Base-by-base conservation (phyloP, 1,140 invertebrate genomes). In the Drosophila tani region DNA sequence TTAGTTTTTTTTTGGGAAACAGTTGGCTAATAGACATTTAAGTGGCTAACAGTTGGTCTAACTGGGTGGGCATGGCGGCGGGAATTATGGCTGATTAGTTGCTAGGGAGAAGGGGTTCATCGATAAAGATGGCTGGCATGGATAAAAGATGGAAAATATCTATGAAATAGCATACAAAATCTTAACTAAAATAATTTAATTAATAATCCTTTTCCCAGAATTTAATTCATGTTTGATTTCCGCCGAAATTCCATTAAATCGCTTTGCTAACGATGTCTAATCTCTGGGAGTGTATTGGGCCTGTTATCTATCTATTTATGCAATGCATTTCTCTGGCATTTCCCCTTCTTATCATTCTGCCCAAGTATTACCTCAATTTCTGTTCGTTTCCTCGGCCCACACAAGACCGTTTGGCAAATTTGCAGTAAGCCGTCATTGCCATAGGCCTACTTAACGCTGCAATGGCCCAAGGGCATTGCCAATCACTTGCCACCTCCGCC, bases 401-500 rank as follows among this genome's bases (percentile, higher is more conserved):
- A 56, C 49, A 38, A 58, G 27, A 12, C n/a, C 57, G 66, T 59
- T 69, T 49, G 51, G 58, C 64, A 65, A 75, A 80, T 81, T 69
- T 69, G 65, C 70, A 51, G 21, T 60, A 43, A 73, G 60, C 60
- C 47, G 29, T 47, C 58, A 63, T 82, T 50, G 80, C 80, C 80
- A 24, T 40, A 69, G 74, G 78, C 74, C 65, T 68, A 78, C 77
- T 87, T 79, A 86, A 73, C 49, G 45, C 70, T 63, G 49, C 79
- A 76, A 66, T 69, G 57, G 64, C 84, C 80, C 83, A 80, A 76
- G 80, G 80, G 80, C 83, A 82, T 65, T 79, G 60, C 68, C 67
- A 81, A 84, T 73, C 76, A 68, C 49, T 80, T 71, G 41, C 21
- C 50, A 38, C 53, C 32, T 40, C 49, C 32, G 32, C 32, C 45